Evolutionary conservation across 2,113 vertebrate species (phyloP).

Genomic region (Lontra canadensis): DNA sequence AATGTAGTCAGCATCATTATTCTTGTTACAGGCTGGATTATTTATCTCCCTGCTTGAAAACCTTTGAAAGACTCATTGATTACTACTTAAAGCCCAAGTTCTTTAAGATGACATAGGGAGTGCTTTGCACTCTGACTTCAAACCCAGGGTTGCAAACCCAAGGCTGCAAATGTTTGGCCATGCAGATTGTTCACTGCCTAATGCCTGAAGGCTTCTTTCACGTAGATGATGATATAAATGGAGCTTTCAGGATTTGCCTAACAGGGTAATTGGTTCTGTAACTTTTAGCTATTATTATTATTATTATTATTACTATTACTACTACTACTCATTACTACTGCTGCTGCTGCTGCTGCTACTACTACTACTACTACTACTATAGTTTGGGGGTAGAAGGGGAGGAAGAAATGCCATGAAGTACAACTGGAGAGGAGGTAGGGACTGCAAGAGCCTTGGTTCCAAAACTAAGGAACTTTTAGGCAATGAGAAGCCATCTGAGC

Average conservation of each 20-base stretch:
- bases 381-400: background rate
- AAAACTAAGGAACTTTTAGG: background rate
- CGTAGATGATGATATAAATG: background rate
- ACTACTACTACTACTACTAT: background rate
- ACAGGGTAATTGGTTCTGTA: background rate
- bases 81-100: background rate
- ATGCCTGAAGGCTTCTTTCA: background rate
- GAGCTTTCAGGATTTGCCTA: slow-evolving; percentile 14
- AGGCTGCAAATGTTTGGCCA: background rate
- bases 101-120: background rate
- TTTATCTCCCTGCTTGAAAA: background rate
- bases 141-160: background rate
- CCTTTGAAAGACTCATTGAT: background rate
- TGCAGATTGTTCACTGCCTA: background rate
- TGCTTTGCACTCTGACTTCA: background rate
- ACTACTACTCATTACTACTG: background rate
- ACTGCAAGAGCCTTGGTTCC: background rate
- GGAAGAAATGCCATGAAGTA: background rate
- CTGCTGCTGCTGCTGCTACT: too few relatives aligned
- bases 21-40: background rate
- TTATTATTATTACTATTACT: background rate
- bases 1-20: background rate
- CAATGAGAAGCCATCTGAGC: background rate
- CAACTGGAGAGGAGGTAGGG: background rate
- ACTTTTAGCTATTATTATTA: background rate